phyloP scores from a whole-genome alignment of 2,797 vertebrate species.

The Pseudomugil tenellus region DNA sequence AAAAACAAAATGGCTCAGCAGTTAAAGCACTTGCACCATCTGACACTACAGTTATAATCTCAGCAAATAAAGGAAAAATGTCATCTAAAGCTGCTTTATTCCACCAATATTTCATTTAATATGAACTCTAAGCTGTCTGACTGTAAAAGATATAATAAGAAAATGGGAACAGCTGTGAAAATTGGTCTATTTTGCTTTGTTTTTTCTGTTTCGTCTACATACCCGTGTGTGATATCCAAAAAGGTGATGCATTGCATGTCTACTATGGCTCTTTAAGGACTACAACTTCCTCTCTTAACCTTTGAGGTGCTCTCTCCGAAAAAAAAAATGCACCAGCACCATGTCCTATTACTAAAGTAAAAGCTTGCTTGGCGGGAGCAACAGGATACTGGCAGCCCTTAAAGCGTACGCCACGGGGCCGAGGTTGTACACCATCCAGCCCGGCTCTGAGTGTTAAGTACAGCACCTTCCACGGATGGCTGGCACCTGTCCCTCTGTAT shows the following conservation, averaged over 20 bases:
- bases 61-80: constrained; percentile 17
- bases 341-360: constrained; percentile 56
- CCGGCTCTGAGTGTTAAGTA: constrained; percentile 57
- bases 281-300: constrained; percentile 28
- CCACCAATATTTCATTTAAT: constrained; percentile 8
- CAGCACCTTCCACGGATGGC: constrained; percentile 58
- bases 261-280: constrained; percentile 7
- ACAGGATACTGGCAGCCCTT: constrained; percentile 59
- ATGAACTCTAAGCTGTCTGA: background rate
- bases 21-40: constrained; percentile 9
- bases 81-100: background rate
- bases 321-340: constrained; percentile 25
- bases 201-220: background rate
- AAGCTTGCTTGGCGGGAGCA: constrained; percentile 58
- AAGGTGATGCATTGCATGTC: constrained; percentile 28
- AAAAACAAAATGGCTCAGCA: constrained; percentile 6
- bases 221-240: background rate
- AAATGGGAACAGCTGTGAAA: constrained; percentile 15
- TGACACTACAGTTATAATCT: constrained; percentile 15
- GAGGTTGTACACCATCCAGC: constrained; percentile 49
- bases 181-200: constrained; percentile 8
- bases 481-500: constrained; percentile 70
- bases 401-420: constrained; percentile 45
- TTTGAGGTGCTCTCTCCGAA: constrained; percentile 41
- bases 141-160: background rate